phyloP scores from a whole-genome alignment of 2,888 invertebrate species.

The Drosophila neotestacea region DNA sequence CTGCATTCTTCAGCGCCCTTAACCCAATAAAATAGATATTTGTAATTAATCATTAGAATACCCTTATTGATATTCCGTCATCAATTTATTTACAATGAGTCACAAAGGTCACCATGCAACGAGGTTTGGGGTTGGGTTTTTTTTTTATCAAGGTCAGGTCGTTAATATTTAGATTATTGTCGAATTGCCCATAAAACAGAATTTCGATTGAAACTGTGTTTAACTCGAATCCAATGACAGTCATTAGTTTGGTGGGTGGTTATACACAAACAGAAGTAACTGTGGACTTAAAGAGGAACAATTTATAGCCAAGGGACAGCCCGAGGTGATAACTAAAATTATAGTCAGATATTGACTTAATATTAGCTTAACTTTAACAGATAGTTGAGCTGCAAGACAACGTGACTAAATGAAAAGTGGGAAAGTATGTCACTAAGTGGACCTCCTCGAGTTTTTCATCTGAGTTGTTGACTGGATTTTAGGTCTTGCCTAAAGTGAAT shows the following conservation, averaged over 20 bases:
- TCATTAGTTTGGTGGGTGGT: constrained; percentile 13
- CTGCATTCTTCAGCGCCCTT: constrained; percentile 3
- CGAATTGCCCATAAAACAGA: constrained; percentile 10
- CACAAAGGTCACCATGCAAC: constrained; percentile 33
- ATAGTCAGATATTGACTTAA: constrained; percentile 21
- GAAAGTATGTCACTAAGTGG: constrained; percentile 38
- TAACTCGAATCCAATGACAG: constrained; percentile 9
- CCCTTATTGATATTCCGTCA: constrained; percentile 12
- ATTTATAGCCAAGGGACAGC: constrained; percentile 13
- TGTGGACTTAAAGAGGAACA: constrained; percentile 11
- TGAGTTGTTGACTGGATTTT: constrained; percentile 18
- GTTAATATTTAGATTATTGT: constrained; percentile 29
- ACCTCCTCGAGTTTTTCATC: constrained; percentile 15
- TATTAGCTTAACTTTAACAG: constrained; percentile 12
- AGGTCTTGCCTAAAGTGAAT: constrained; percentile 29
- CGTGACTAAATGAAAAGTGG: constrained; percentile 38
- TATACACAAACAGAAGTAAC: background rate
- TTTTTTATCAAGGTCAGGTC: constrained; percentile 37
- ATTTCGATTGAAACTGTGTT: constrained; percentile 1
- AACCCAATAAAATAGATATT: background rate
- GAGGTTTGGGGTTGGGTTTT: background rate
- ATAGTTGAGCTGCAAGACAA: constrained; percentile 5
- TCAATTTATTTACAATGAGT: constrained; percentile 31
- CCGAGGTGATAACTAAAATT: constrained; percentile 14
- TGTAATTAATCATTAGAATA: constrained; percentile 10